A percentile compares a stretch with the other conserved stretches of the same genome.
Evolutionary conservation across 2,888 invertebrate species (phyloP).

Genomic region (Pristionchus exspectatus): DNA sequence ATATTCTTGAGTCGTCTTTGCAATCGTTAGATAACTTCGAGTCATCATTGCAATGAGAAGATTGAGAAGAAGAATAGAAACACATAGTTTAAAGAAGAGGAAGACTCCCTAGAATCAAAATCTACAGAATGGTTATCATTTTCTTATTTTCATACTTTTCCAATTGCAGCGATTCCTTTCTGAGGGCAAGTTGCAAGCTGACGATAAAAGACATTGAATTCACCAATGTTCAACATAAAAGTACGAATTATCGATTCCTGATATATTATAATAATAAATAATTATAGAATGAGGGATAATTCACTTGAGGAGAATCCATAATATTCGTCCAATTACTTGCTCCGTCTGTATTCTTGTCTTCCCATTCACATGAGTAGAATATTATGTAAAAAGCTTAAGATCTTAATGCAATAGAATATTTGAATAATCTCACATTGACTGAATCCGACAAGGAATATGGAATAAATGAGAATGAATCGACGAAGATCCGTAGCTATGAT

Average conservation of each 20-base stretch:
- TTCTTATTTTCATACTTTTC: not conserved
- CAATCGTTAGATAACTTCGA: conserved; percentile 96
- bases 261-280: not conserved
- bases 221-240: conserved; percentile 94
- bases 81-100: conserved; percentile 95
- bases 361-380: conserved; percentile 85
- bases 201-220: conserved; percentile 94
- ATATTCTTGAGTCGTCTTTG: conserved; percentile 97
- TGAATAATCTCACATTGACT: conserved; percentile 84
- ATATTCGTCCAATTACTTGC: conserved; percentile 22
- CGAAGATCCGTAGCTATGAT: conserved; percentile 64
- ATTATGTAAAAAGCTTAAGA: conserved; percentile 87
- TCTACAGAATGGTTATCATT: not conserved
- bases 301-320: conserved; percentile 57
- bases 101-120: conserved; percentile 84
- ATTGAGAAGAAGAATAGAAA: conserved; percentile 93
- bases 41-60: conserved; percentile 99
- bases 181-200: conserved; percentile 86
- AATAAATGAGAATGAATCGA: conserved; percentile 94
- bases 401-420: not conserved
- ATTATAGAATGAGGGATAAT: conserved; percentile 73
- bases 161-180: not conserved
- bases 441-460: conserved; percentile 96
- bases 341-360: not conserved
- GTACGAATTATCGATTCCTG: conserved; percentile 95